phyloP scores from a whole-genome alignment of 53 echinoderm and acorn worm genomes.

The Glandiceps talaboti region DNA sequence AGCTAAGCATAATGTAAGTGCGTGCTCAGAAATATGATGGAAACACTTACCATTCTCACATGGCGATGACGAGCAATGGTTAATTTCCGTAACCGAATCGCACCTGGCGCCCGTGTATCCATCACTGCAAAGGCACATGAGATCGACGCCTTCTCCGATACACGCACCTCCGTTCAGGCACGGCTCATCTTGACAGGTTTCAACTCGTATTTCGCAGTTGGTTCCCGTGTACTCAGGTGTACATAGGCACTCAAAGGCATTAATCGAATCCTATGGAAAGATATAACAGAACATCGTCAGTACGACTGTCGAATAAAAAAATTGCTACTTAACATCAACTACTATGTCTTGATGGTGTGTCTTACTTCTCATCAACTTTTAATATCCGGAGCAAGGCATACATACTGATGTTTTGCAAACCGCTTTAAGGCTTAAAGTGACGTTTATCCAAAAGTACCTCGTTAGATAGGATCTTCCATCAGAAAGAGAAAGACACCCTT shows the following conservation, averaged over 20 bases:
- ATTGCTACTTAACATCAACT: too few species aligned
- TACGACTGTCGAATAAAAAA: too few species aligned
- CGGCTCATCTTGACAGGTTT: conserved; percentile 2
- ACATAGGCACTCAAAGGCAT: conserved; percentile 54
- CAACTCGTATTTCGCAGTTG: conserved; percentile 44
- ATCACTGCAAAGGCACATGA: conserved; percentile 31
- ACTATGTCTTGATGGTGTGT: too few species aligned
- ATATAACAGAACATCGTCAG: background rate
- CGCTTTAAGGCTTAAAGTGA: too few species aligned
- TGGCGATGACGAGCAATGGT: conserved; percentile 50
- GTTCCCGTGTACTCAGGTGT: conserved; percentile 56
- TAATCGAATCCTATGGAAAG: background rate
- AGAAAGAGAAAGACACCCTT: too few species aligned
- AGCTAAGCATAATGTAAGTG: too few species aligned
- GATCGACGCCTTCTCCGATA: background rate
- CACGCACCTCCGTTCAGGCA: conserved; percentile 7
- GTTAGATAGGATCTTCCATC: too few species aligned
- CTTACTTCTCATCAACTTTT: too few species aligned
- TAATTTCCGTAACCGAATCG: conserved; percentile 16
- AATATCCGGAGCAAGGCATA: too few species aligned
- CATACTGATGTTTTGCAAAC: too few species aligned
- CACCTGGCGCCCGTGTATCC: conserved; percentile 65
- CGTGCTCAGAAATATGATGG: too few species aligned
- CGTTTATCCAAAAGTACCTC: too few species aligned
- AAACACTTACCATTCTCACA: conserved; percentile 49